Base-by-base conservation (phyloP, 2,113 vertebrate species). In the Heterocephalus glaber region DNA sequence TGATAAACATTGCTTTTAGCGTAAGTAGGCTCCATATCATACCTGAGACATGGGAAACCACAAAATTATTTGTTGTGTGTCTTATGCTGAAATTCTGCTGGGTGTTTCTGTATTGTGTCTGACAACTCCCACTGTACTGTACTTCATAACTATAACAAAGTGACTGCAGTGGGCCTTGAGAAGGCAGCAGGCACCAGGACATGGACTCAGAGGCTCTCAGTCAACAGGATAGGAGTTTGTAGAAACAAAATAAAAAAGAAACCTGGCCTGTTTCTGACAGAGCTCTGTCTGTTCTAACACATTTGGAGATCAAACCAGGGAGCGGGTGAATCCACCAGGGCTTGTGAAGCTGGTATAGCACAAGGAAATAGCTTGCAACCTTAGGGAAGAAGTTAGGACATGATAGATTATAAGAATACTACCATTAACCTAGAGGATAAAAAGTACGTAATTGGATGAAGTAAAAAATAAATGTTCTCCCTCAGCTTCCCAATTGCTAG, bases 381-480 rank as follows among this genome's bases (percentile, higher is more conserved):
- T 60, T 6, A 30, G 54, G 56, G 91, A 86, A 86, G 63, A 63
- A 63, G 58, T 80, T 26, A 94, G 65, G 65, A 74, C 44, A 41
- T 4, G 49, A 74, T 83, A 70, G 81, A 79, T 33, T 28, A 10
- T 58, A 74, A 89, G 56, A 56, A 52, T 26, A n/a, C 41, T 10
- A 35, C 77, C 60, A 94, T 93, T 66, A 88, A 52, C 87, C 80
- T 20, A 38, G 80, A 49, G 49, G 44, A 94, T 68, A 52, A 92
- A 92, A 92, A n/a, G 60, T 54, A 5, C 24, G 30, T 38, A 58
- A 91, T 88, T 88, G n/a, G 35, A 74, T 28, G 60, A 89, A 82
- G 38, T 14, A 61, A 86, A 70, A 76, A 68, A 60, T 11, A 16
- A 65, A 61, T 11, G 33, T 8, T 35, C 35, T 41, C 66, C 87